Base-by-base conservation (phyloP, 2,888 invertebrate species). In the Cryptocephalus moraei region DNA sequence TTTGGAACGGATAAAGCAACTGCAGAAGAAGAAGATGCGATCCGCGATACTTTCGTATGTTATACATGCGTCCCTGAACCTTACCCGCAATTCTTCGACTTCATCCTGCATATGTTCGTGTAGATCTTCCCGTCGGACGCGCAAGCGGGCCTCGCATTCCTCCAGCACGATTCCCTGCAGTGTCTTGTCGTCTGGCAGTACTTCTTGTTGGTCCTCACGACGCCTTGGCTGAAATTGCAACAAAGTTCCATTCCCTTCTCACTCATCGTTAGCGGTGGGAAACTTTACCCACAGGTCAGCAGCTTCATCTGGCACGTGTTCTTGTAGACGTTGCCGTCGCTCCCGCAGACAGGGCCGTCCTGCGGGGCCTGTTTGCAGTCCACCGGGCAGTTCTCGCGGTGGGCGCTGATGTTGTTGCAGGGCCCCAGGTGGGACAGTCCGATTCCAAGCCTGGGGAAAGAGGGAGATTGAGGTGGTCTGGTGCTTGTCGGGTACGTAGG, bases 221-320 rank as follows among this genome's bases (percentile, higher is more conserved):
- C 88, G 12, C 87, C 87, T 79, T 88, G 86, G 1, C 87, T 86
- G 71, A 34, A 75, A 74, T 45, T 38, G 43, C 40, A 47, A 39
- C 9, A 50, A 41, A 36, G 6, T 36, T 11, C 36, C 36, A 36
- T 36, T 36, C 6, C 12, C 12, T 36, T 11, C n/a, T n/a, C 6
- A 11, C 36, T 36, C n/a, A 36, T 36, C n/a, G 3, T 36, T 6
- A 36, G 36, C n/a, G 2, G 12, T 12, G 36, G 36, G 12, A 36
- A n/a, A 33, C 58, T 78, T 72, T 71, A 88, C 79, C 90, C 88
- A 72, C 95, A 95, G 42, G 92, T 92, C 31, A 87, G 76, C 49
- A 88, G 75, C 63, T 90, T 89, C 93, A 95, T 91, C 65, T 90
- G 89, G 64, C 95, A 95, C 2, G 91, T 91, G 60, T 84, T 93